Percentiles rank a stretch among this genome's conserved stretches.
These are phyloP conservation scores for Sebastes miniatus DNA, from an alignment of 2,797 vertebrate species.

Conservation along the genomic window DNA sequence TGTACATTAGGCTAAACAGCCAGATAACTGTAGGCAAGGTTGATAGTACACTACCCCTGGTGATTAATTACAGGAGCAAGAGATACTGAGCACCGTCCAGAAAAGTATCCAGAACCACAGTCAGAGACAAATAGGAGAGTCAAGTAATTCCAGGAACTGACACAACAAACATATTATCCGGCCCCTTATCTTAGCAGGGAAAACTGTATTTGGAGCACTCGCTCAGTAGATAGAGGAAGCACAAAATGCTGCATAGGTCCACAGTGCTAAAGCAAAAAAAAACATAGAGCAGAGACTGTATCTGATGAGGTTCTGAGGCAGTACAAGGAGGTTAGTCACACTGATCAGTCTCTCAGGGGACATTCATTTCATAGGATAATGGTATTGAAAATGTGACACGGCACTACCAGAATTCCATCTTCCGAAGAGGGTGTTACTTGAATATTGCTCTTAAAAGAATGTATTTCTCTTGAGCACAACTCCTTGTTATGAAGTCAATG, in stretches of 20 bases:
- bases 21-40: constrained; percentile 32
- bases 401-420: background rate
- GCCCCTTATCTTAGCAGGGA: constrained; percentile 59
- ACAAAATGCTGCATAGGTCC: constrained; percentile 32
- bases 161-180: constrained; percentile 61
- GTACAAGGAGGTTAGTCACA: constrained; percentile 37
- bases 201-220: constrained; percentile 48
- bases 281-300: constrained; percentile 27
- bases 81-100: constrained; percentile 37
- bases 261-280: constrained; percentile 4
- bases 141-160: constrained; percentile 67
- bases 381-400: constrained; percentile 12
- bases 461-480: background rate
- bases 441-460: background rate
- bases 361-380: constrained; percentile 36
- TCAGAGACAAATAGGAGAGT: constrained; percentile 51
- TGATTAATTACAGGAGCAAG: constrained; percentile 60
- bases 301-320: constrained; percentile 44
- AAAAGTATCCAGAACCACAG: constrained; percentile 41
- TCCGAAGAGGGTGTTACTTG: background rate
- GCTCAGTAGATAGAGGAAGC: constrained; percentile 36
- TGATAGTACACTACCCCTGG: constrained; percentile 8
- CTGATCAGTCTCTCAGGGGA: constrained; percentile 40
- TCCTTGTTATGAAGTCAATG: background rate
- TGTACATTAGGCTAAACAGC: constrained; percentile 49